phyloP scores from a whole-genome alignment of 2,888 invertebrate species.

The Plebejus argus region DNA sequence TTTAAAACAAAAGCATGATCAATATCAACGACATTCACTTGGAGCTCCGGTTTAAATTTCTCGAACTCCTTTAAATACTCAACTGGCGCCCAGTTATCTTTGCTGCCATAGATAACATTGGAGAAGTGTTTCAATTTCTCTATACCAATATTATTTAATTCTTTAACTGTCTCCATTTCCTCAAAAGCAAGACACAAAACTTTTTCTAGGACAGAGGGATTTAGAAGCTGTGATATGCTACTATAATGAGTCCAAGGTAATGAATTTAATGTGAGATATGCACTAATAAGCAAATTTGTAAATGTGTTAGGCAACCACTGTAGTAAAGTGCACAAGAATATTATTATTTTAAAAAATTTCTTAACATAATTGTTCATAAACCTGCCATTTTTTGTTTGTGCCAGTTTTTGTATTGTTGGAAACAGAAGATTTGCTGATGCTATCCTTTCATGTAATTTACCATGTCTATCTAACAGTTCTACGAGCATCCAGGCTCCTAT shows the following conservation, averaged over 20 bases:
- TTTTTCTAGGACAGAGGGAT: slow-evolving; percentile 82
- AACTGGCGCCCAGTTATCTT: slow-evolving; percentile 92
- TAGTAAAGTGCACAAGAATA: slow-evolving; percentile 68
- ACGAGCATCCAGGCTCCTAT: slow-evolving; percentile 93
- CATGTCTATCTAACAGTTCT: slow-evolving; percentile 84
- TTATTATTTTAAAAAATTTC: slow-evolving; percentile 52
- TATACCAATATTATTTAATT: slow-evolving; percentile 84
- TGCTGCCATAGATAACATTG: slow-evolving; percentile 87
- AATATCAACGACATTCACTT: slow-evolving; percentile 57
- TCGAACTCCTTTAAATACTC: slow-evolving; percentile 84
- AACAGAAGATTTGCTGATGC: slow-evolving; percentile 88
- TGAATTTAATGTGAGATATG: slow-evolving; percentile 78
- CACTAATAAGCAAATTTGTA: slow-evolving; percentile 70
- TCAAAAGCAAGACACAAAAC: slow-evolving; percentile 87
- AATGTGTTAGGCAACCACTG: slow-evolving; percentile 77
- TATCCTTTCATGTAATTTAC: slow-evolving; percentile 76
- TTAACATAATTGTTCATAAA: slow-evolving; percentile 83
- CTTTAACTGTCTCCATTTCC: slow-evolving; percentile 89
- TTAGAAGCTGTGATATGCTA: slow-evolving; percentile 78
- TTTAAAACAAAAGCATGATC: slow-evolving; percentile 92
- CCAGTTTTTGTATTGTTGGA: slow-evolving; percentile 93
- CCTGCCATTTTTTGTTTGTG: slow-evolving; percentile 86
- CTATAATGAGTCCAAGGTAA: slow-evolving; percentile 74
- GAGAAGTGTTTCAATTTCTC: slow-evolving; percentile 80
- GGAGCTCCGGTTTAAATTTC: slow-evolving; percentile 56